A percentile compares a stretch with the other conserved stretches of the same genome.
These are phyloP conservation scores for Gari tellinella DNA, from an alignment of 2,888 invertebrate species.

Conservation along the genomic window DNA sequence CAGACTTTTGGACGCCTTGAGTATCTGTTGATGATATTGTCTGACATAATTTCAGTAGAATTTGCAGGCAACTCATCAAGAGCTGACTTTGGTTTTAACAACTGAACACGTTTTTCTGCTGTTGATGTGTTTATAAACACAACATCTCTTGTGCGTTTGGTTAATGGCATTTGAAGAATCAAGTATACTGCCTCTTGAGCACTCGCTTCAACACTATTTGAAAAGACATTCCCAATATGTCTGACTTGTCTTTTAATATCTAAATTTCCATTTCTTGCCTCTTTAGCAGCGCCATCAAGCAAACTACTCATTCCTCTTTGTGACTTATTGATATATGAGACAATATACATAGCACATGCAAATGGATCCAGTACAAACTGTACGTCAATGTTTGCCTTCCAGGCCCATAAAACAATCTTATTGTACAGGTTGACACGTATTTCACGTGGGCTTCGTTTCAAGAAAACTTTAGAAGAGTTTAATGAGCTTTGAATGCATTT, in stretches of 20 bases:
- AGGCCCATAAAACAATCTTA: background rate
- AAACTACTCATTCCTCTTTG: slow-evolving; percentile 17
- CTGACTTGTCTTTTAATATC: slow-evolving; percentile 45
- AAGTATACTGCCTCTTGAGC: slow-evolving; percentile 56
- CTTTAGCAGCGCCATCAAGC: slow-evolving; percentile 37
- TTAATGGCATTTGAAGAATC: slow-evolving; percentile 11
- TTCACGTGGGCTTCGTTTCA: slow-evolving; percentile 9
- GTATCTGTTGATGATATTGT: slow-evolving; percentile 32
- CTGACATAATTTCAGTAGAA: slow-evolving; percentile 39
- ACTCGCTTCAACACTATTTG: slow-evolving; percentile 57
- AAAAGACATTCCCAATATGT: slow-evolving; percentile 55
- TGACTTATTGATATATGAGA: slow-evolving; percentile 45
- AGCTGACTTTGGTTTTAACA: slow-evolving; percentile 27
- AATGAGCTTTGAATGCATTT: slow-evolving; percentile 10
- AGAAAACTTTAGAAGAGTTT: slow-evolving; percentile 13
- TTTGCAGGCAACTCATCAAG: slow-evolving; percentile 25
- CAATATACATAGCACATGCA: slow-evolving; percentile 63
- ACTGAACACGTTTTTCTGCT: slow-evolving; percentile 21
- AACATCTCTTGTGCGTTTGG: slow-evolving; percentile 33
- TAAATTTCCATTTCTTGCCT: slow-evolving; percentile 65
- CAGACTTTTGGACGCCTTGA: slow-evolving; percentile 25
- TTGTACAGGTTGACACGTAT: slow-evolving; percentile 7
- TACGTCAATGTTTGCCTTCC: slow-evolving; percentile 55
- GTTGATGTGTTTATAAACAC: slow-evolving; percentile 43
- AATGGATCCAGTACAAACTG: slow-evolving; percentile 80